Percentiles rank a stretch among this genome's conserved stretches.
Conservation (phyloP, 2,113 vertebrate species). For the Vicugna pacos region DNA sequence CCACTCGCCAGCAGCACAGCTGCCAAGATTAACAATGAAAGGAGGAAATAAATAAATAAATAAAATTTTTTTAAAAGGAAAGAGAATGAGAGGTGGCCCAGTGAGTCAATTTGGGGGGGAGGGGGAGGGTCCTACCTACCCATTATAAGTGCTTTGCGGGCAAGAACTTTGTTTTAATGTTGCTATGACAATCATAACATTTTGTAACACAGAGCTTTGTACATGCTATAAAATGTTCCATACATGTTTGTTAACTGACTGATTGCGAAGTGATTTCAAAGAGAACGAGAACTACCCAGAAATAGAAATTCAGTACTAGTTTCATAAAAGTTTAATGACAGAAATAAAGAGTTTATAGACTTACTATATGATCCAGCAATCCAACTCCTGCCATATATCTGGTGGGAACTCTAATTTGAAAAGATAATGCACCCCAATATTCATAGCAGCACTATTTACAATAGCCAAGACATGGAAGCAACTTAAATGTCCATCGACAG, state of each 20-base stretch:
- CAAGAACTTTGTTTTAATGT: background rate
- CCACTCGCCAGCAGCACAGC: background rate
- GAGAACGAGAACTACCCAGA: background rate
- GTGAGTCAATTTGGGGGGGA: background rate
- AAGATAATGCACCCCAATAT: too few relatives aligned
- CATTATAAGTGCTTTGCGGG: background rate
- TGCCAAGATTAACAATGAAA: background rate
- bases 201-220: background rate
- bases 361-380: too few relatives aligned
- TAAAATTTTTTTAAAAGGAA: background rate
- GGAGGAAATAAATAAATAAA: background rate
- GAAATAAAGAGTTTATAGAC: background rate
- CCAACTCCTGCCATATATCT: too few relatives aligned
- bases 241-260: background rate
- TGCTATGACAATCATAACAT: background rate
- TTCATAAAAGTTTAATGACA: conserved; percentile 25
- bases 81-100: background rate
- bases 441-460: too few relatives aligned
- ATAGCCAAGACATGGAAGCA: too few relatives aligned
- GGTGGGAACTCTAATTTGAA: too few relatives aligned
- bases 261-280: background rate
- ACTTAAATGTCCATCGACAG: too few relatives aligned
- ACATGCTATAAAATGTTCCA: background rate
- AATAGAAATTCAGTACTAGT: background rate
- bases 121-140: background rate